phyloP scores from a whole-genome alignment of 2,113 vertebrate genomes.

The Alethe diademata region DNA sequence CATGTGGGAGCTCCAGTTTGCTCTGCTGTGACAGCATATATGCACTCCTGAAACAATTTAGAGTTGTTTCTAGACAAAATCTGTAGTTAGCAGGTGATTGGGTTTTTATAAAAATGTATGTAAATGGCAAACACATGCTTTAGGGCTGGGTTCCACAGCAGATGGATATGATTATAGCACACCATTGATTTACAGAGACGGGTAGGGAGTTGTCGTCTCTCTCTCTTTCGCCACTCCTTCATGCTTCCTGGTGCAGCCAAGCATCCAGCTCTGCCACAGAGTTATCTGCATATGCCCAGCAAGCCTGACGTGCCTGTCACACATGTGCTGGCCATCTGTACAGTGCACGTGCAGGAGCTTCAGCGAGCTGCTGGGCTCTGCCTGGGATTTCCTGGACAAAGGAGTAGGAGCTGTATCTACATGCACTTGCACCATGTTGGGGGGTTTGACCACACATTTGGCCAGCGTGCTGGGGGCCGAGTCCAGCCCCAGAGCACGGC shows the following conservation, averaged over 20 bases:
- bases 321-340: slow-evolving; percentile 40
- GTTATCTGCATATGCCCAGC: background rate
- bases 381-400: background rate
- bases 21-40: rapidly evolving
- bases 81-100: background rate
- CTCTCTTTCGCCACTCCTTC: background rate
- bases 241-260: background rate
- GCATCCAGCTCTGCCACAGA: background rate
- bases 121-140: background rate
- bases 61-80: background rate
- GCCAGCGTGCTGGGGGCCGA: rapidly evolving
- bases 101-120: background rate
- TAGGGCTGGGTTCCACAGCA: background rate
- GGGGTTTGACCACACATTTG: background rate
- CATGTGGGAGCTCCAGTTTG: rapidly evolving
- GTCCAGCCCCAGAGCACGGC: background rate
- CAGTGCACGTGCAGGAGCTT: background rate
- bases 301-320: background rate
- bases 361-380: rapidly evolving
- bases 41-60: background rate
- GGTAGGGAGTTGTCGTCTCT: background rate
- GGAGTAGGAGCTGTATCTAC: background rate
- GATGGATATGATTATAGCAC: background rate
- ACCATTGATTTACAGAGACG: background rate
- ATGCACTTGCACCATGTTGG: rapidly evolving